Evolutionary conservation across 2,113 vertebrate genomes (phyloP).

Genomic region (Xenotilapia caudafasciata): DNA sequence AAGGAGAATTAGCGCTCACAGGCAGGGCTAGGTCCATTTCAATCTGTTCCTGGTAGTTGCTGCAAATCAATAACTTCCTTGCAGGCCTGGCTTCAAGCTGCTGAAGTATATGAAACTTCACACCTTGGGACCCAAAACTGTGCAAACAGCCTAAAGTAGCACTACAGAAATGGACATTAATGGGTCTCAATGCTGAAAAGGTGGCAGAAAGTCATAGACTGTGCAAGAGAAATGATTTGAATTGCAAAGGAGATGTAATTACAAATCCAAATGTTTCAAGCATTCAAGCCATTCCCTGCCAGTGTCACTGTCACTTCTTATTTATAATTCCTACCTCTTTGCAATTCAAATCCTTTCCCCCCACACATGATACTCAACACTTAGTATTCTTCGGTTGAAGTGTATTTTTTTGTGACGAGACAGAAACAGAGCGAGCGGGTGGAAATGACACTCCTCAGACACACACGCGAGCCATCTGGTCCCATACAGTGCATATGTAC

Average conservation of each 20-base stretch:
- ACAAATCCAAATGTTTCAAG: slow-evolving; percentile 44
- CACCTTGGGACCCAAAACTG: neutral
- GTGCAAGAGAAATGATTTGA: slow-evolving; percentile 11
- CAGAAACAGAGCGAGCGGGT: neutral
- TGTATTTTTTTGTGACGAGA: neutral
- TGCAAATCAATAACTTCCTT: slow-evolving; percentile 21
- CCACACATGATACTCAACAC: neutral
- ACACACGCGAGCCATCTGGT: neutral
- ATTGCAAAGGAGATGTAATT: slow-evolving; percentile 40
- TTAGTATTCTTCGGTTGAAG: slow-evolving; percentile 15
- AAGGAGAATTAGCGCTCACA: neutral
- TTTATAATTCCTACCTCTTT: slow-evolving; percentile 21
- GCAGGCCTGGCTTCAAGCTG: neutral
- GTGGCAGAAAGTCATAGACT: neutral
- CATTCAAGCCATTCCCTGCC: neutral
- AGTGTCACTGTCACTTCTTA: slow-evolving; percentile 22
- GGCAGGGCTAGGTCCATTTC: neutral
- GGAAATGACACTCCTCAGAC: neutral
- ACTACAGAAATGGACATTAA: neutral
- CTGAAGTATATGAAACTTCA: neutral
- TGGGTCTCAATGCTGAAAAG: neutral
- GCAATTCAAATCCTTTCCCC: slow-evolving; percentile 30
- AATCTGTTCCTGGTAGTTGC: neutral
- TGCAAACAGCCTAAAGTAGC: neutral
- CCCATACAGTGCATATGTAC: neutral